phyloP scores from a whole-genome alignment of 2,888 invertebrate genomes.

The Sinotaia quadrata region DNA sequence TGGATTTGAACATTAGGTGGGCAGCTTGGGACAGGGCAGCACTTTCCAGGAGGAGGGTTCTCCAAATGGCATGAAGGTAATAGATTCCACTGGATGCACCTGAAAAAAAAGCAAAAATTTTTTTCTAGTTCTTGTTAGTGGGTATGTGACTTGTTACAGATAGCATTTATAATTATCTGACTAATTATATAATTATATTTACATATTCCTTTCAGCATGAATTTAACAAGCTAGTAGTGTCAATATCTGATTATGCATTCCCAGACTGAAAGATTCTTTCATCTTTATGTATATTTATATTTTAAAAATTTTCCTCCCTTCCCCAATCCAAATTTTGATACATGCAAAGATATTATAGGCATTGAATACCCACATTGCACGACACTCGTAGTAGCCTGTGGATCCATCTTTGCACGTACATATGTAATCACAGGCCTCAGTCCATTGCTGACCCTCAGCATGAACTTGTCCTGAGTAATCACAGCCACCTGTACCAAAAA shows the following conservation, averaged over 20 bases:
- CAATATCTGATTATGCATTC: too few species aligned
- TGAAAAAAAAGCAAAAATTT: too few species aligned
- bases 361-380: slow-evolving; percentile 26
- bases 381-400: slow-evolving; percentile 29
- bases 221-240: too few species aligned
- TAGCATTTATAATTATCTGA: too few species aligned
- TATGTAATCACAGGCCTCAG: slow-evolving; percentile 26
- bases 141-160: too few species aligned
- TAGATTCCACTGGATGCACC: slow-evolving; percentile 31
- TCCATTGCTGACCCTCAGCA: slow-evolving; percentile 27
- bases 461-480: slow-evolving; percentile 24
- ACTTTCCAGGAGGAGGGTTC: slow-evolving; percentile 27
- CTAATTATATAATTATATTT: too few species aligned
- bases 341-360: background rate
- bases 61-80: slow-evolving; percentile 22
- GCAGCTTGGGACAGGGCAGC: slow-evolving; percentile 27
- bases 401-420: slow-evolving; percentile 29
- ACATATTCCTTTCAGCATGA: too few species aligned
- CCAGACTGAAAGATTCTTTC: too few species aligned
- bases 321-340: too few species aligned
- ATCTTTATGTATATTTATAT: too few species aligned
- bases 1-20: slow-evolving; percentile 24
- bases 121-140: too few species aligned
- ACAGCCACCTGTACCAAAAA: slow-evolving; percentile 28
- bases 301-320: too few species aligned